Percentiles rank a stretch among this genome's conserved stretches.
These are phyloP conservation scores for Calonectris borealis DNA, from an alignment of 2,113 vertebrate genomes.

Conservation along the genomic window DNA sequence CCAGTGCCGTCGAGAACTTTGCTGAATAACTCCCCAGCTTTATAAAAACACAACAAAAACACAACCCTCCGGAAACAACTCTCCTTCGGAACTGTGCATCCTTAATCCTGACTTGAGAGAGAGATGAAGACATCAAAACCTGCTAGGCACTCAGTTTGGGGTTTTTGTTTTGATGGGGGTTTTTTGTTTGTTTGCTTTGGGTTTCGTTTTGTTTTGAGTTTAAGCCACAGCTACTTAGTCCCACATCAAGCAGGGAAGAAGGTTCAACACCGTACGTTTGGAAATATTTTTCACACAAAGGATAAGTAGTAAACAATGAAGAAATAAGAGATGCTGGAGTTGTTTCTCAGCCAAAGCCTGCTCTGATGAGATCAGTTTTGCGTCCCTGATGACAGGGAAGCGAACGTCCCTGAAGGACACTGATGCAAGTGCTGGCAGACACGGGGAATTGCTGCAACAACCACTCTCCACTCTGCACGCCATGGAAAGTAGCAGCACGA, in stretches of 20 bases:
- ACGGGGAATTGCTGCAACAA: not conserved
- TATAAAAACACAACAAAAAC: not conserved
- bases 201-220: not conserved
- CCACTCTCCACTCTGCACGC: not conserved
- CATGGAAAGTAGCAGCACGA: not conserved
- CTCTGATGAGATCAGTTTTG: not conserved
- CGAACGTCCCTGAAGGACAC: not conserved
- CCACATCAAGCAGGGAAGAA: not conserved
- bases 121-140: not conserved
- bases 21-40: not conserved
- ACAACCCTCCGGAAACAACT: not conserved
- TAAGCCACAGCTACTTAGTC: not conserved
- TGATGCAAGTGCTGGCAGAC: not conserved
- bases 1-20: not conserved
- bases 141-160: not conserved
- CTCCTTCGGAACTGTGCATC: fast-evolving
- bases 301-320: not conserved
- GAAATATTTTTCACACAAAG: not conserved
- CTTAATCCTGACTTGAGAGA: not conserved
- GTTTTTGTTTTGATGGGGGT: not conserved
- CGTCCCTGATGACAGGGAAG: not conserved
- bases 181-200: not conserved
- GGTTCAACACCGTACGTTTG: not conserved
- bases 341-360: not conserved
- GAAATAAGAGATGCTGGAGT: not conserved